These are phyloP conservation scores for Phyllotreta striolata DNA, from an alignment of 2,888 invertebrate species.

Conservation along the genomic window DNA sequence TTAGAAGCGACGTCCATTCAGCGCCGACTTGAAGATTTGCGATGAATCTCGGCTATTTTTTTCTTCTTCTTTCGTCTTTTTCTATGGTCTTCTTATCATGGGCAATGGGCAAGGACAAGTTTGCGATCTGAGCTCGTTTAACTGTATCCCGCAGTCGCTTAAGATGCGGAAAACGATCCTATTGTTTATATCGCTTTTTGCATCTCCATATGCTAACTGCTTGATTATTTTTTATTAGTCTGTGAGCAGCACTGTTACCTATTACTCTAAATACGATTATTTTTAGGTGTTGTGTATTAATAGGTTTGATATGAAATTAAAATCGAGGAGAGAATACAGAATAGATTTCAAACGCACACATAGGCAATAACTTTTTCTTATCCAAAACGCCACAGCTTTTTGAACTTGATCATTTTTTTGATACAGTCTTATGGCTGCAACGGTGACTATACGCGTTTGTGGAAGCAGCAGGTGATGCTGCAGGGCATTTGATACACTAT, in stretches of 20 bases:
- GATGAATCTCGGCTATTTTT: constrained; percentile 12
- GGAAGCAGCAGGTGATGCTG: constrained; percentile 24
- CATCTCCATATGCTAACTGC: constrained; percentile 50
- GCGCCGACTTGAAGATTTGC: constrained; percentile 23
- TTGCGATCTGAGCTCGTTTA: constrained; percentile 46
- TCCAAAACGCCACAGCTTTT: constrained; percentile 7
- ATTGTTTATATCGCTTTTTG: constrained; percentile 51
- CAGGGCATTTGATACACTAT: constrained; percentile 26
- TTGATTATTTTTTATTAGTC: constrained; percentile 46
- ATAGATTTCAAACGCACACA: too few species aligned
- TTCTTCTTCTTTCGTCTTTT: constrained; percentile 2
- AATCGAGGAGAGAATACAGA: too few species aligned
- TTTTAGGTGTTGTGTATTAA: too few species aligned
- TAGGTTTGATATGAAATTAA: too few species aligned
- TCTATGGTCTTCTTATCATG: constrained; percentile 22
- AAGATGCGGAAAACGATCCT: constrained; percentile 50
- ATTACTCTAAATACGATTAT: too few species aligned
- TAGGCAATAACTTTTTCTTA: too few species aligned
- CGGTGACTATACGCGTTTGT: constrained; percentile 26
- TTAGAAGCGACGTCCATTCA: constrained; percentile 17
- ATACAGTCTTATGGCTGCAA: background rate
- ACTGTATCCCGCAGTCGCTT: constrained; percentile 44
- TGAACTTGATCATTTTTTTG: constrained; percentile 11
- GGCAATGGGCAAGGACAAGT: constrained; percentile 31
- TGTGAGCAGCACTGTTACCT: background rate